phyloP scores from a whole-genome alignment of 2,888 invertebrate genomes.

The Meta bourneti region DNA sequence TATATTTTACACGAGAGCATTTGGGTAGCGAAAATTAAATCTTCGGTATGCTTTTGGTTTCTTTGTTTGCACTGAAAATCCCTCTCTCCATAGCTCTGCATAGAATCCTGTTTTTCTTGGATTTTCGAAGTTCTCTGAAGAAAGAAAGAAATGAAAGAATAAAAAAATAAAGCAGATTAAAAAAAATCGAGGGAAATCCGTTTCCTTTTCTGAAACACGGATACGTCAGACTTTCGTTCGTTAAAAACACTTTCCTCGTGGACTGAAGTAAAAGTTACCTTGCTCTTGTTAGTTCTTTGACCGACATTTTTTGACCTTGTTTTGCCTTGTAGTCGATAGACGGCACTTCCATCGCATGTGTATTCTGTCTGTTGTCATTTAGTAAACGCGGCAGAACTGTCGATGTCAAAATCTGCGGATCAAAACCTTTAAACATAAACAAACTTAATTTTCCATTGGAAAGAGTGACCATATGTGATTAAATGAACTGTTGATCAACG shows the following conservation, averaged over 20 bases:
- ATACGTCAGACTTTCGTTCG: not conserved
- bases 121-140: no score
- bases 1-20: no score
- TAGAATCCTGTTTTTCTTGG: no score
- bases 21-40: no score
- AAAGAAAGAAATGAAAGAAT: no score
- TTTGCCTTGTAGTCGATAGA: slow-evolving; percentile 31
- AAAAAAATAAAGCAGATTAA: not conserved
- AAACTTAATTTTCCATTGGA: not conserved
- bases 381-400: not conserved
- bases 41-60: no score
- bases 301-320: slow-evolving; percentile 68
- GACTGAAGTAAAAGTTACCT: slow-evolving; percentile 57
- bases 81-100: no score
- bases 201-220: slow-evolving; percentile 15
- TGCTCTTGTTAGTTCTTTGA: slow-evolving; percentile 63
- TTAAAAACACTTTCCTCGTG: slow-evolving; percentile 47
- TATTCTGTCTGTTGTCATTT: slow-evolving; percentile 13
- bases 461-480: not conserved
- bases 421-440: slow-evolving; percentile 12
- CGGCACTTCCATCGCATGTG: slow-evolving; percentile 38
- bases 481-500: not conserved
- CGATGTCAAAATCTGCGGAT: not conserved
- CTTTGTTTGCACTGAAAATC: no score
- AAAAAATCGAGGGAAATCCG: not conserved